These are phyloP conservation scores for Cacoxenus indagator DNA, from an alignment of 2,888 invertebrate species.

Conservation along the genomic window DNA sequence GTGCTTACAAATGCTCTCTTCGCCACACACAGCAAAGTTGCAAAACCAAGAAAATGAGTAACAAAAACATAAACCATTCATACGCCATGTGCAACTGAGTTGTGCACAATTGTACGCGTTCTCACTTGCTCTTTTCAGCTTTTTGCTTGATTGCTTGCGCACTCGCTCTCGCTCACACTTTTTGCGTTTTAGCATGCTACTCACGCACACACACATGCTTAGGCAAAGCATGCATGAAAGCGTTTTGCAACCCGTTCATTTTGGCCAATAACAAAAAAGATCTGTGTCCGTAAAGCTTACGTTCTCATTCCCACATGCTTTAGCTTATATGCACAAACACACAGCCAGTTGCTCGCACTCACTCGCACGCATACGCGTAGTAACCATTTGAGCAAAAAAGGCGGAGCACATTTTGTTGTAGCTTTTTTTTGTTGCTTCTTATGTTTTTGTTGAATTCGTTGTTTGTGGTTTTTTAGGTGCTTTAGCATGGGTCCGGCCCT, in stretches of 20 bases:
- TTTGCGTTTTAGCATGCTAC: slow-evolving; percentile 10
- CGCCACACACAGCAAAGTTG: neutral
- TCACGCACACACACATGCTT: slow-evolving; percentile 33
- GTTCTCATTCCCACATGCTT: neutral
- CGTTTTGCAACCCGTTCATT: slow-evolving; percentile 47
- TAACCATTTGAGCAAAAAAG: slow-evolving; percentile 38
- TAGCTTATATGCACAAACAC: neutral
- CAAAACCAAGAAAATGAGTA: neutral
- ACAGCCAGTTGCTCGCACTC: slow-evolving; percentile 32
- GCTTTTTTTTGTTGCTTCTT: slow-evolving; percentile 16
- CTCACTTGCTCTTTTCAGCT: neutral
- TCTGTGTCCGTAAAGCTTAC: slow-evolving; percentile 23
- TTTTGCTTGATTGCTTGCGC: neutral
- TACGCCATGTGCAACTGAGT: slow-evolving; percentile 5
- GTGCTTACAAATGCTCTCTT: neutral
- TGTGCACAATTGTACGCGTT: neutral
- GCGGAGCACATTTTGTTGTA: slow-evolving; percentile 44
- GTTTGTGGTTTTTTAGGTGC: slow-evolving; percentile 19
- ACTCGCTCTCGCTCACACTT: slow-evolving; percentile 1
- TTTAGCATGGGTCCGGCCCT: neutral
- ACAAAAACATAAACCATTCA: neutral
- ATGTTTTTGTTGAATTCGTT: slow-evolving; percentile 13
- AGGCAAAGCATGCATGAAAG: neutral
- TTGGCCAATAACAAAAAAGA: slow-evolving; percentile 60
- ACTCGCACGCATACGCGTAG: slow-evolving; percentile 38